These are phyloP conservation scores for Phania funesta DNA, from an alignment of 2,888 invertebrate genomes.

Conservation along the genomic window DNA sequence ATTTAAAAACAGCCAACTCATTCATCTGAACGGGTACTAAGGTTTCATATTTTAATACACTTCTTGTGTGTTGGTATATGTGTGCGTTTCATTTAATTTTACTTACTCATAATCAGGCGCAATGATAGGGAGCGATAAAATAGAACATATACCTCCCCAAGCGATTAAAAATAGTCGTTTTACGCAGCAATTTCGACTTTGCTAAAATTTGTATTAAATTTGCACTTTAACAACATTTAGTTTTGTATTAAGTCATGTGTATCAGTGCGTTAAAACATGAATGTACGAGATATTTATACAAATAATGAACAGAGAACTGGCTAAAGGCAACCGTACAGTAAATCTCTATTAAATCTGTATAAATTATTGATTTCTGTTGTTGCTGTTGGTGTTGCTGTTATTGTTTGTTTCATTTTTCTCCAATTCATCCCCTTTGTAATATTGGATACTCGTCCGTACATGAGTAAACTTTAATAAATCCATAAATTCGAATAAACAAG, in stretches of 20 bases:
- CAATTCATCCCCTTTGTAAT: neutral
- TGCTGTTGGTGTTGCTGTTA: neutral
- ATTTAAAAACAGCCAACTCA: no score
- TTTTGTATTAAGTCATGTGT: neutral
- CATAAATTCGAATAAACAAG: neutral
- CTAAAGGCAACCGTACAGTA: neutral
- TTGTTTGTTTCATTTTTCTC: neutral
- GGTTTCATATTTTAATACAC: no score
- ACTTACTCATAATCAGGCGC: no score
- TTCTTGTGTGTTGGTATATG: neutral
- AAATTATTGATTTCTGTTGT: conserved; percentile 5
- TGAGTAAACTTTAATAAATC: neutral
- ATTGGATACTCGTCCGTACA: neutral
- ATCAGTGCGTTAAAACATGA: neutral
- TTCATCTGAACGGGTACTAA: no score
- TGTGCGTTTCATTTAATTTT: neutral
- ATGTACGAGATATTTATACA: neutral
- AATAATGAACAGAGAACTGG: neutral
- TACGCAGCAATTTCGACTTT: no score
- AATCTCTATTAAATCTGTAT: conserved; percentile 12
- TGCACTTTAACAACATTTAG: neutral
- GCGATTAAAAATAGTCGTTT: no score
- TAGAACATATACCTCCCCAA: no score
- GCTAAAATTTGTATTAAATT: neutral
- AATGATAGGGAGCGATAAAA: no score